phyloP scores from a whole-genome alignment of 2,888 invertebrate species.

The Thumatha senex region DNA sequence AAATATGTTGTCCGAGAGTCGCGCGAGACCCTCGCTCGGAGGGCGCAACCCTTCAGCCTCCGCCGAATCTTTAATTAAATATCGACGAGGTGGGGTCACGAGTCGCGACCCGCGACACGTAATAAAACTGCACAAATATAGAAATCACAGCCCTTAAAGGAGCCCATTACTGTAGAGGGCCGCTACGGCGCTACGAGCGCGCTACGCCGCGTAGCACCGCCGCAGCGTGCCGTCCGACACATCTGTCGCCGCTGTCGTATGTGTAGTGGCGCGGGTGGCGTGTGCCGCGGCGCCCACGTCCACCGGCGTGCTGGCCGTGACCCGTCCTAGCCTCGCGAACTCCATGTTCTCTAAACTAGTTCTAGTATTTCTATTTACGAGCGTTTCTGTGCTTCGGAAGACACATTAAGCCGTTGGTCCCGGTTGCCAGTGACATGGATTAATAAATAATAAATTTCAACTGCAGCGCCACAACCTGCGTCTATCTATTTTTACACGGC shows the following conservation, averaged over 20 bases:
- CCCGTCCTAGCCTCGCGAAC: no score
- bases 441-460: no score
- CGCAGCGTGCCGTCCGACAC: neutral
- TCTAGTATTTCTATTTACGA: no score
- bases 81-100: slow-evolving; percentile 26
- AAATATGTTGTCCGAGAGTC: slow-evolving; percentile 34
- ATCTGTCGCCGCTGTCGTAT: neutral
- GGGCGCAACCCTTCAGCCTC: slow-evolving; percentile 38
- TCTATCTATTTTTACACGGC: no score
- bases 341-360: no score
- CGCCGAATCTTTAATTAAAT: slow-evolving; percentile 50
- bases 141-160: slow-evolving; percentile 57
- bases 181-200: slow-evolving; percentile 10
- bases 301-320: no score
- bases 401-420: no score
- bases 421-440: no score
- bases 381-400: no score
- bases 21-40: slow-evolving; percentile 1
- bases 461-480: no score
- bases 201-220: slow-evolving; percentile 14
- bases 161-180: slow-evolving; percentile 39
- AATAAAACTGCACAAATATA: slow-evolving; percentile 51
- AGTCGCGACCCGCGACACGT: slow-evolving; percentile 27
- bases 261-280: no score
- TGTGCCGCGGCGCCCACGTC: no score